Evolutionary conservation across 2,797 vertebrate genomes (phyloP).

Genomic region (Kryptolebias ocellatus): DNA sequence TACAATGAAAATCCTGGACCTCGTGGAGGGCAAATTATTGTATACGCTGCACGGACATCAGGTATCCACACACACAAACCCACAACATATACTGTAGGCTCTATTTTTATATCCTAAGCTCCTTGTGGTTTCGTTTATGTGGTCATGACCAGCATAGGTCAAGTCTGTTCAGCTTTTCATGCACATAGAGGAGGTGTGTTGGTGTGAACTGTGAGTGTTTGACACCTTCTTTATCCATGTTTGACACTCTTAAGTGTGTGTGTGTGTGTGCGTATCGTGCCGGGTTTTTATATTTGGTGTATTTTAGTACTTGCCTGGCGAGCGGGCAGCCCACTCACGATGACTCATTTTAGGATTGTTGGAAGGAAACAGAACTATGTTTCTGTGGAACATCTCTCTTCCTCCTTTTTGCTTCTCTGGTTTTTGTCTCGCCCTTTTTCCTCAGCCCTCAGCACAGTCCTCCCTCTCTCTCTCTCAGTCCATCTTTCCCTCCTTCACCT

Average conservation of each 20-base stretch:
- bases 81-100: neutral
- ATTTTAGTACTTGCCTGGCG: constrained; percentile 75
- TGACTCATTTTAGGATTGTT: constrained; percentile 75
- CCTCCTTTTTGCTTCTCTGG: constrained; percentile 40
- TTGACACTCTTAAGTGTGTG: constrained; percentile 45
- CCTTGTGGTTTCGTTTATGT: constrained; percentile 19
- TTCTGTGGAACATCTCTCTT: constrained; percentile 59
- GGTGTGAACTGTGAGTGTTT: constrained; percentile 46
- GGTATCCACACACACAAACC: constrained; percentile 73
- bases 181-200: constrained; percentile 4
- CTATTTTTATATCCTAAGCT: constrained; percentile 7
- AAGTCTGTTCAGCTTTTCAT: constrained; percentile 21
- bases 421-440: constrained; percentile 27
- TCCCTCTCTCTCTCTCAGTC: neutral
- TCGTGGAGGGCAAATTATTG: constrained; percentile 92
- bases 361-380: constrained; percentile 69
- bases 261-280: constrained; percentile 44
- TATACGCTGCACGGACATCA: constrained; percentile 97
- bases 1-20: constrained; percentile 94
- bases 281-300: constrained; percentile 60
- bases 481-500: constrained; percentile 12
- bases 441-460: neutral
- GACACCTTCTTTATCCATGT: constrained; percentile 52
- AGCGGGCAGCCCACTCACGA: constrained; percentile 72
- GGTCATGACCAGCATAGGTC: constrained; percentile 19